Evolutionary conservation across 2,888 invertebrate species (phyloP), one percentile per base, ranked within the genome.

Genomic region (Rugalucina vietnamica): DNA sequence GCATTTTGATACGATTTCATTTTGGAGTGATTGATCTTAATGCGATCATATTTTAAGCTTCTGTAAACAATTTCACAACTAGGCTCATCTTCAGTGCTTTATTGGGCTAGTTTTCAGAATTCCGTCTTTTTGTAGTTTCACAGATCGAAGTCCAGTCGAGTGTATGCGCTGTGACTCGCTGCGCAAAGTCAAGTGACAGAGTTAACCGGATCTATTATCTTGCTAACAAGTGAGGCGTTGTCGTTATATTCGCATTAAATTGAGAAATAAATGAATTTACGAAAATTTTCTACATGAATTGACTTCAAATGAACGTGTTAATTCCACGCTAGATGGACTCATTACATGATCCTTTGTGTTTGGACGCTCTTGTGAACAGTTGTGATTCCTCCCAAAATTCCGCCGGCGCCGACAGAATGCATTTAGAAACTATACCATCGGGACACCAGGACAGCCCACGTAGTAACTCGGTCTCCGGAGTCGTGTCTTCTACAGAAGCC

Each of bases 281-380:
- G 12, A 34, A 34, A 34, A 65, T 65, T 65, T 65, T 65, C 65
- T 65, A 65, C 65, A 65, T 65, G 65, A 65, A 34, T 5, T 65
- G 21, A 65, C 65, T 34, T 65, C 65, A 37, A 39, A 72, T 72
- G 49, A 39, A n/a, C 43, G 72, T 72, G 72, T 72, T 43, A 39
- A 71, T 72, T 39, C 49, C 14, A 18, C 72, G 43, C 79, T 92
- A 92, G 87, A 93, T 92, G 92, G 92, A 93, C 92, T 84, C 91
- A 84, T 82, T 92, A 88, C 89, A 91, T 88, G 93, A 92, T 39
- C 86, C 91, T 27, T 79, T 93, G 89, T 92, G 90, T 82, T 86
- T 92, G 76, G 92, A 93, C 84, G 92, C 91, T 85, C 90, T 92
- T 70, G 92, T 91, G 84, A 82, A 50, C 54, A 49, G 49, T 39